A percentile compares a stretch with the other conserved stretches of the same genome.
Evolutionary conservation across 2,888 invertebrate species (phyloP).

Genomic region (Drosophila neotestacea): DNA sequence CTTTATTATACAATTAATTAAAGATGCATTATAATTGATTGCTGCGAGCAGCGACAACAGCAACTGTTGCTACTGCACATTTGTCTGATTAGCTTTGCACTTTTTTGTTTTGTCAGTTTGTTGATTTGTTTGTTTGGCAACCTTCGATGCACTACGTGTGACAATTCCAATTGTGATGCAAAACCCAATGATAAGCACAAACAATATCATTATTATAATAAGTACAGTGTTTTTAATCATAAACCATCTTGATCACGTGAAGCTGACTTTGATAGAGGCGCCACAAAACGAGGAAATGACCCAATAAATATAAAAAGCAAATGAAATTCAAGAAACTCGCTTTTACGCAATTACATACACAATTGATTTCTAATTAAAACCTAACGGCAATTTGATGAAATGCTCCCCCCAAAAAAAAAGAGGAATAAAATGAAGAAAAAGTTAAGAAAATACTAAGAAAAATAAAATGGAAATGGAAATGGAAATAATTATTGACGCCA

Average conservation of each 20-base stretch:
- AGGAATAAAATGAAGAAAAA: slow-evolving; percentile 1
- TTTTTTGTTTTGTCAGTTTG: slow-evolving; percentile 14
- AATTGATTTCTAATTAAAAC: slow-evolving; percentile 78
- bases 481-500: slow-evolving; percentile 63
- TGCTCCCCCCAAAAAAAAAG: slow-evolving; percentile 16
- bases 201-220: slow-evolving; percentile 12
- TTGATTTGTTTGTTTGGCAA: slow-evolving; percentile 13
- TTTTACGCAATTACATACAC: slow-evolving; percentile 60
- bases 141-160: slow-evolving; percentile 21
- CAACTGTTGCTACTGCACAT: slow-evolving; percentile 31
- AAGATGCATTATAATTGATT: slow-evolving; percentile 60
- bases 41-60: slow-evolving; percentile 16
- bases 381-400: slow-evolving; percentile 43
- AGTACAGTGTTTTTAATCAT: slow-evolving; percentile 4
- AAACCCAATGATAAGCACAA: slow-evolving; percentile 37
- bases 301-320: slow-evolving; percentile 8
- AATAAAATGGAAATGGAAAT: slow-evolving; percentile 17
- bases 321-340: slow-evolving; percentile 5
- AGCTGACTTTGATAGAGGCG: slow-evolving; percentile 9
- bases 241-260: slow-evolving; percentile 28
- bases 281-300: slow-evolving; percentile 11
- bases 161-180: slow-evolving; percentile 27
- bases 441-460: slow-evolving; percentile 16
- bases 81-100: slow-evolving; percentile 44
- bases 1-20: slow-evolving; percentile 56